Conservation (phyloP, 2,113 vertebrate genomes). For the Physeter macrocephalus region DNA sequence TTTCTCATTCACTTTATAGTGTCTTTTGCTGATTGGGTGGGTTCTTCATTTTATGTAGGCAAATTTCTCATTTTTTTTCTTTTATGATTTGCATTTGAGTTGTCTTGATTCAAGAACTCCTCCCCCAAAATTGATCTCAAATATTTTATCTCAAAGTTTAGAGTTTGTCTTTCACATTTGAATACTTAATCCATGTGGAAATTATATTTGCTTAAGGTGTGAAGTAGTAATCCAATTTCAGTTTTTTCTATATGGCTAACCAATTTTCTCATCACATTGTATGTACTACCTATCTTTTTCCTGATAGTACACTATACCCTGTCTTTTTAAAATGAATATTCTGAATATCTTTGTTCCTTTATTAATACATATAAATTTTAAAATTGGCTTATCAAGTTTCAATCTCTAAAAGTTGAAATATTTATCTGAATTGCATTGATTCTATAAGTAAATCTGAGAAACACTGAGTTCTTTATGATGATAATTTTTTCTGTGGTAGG, state of each 20-base stretch:
- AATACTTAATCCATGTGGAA: background rate
- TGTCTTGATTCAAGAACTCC: background rate
- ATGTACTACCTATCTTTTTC: background rate
- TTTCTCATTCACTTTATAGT: background rate
- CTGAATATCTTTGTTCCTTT: background rate
- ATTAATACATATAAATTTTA: background rate
- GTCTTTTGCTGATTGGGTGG: background rate
- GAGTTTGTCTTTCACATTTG: background rate
- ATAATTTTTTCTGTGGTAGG: background rate
- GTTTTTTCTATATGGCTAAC: background rate
- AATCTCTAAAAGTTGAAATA: background rate
- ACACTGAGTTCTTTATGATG: background rate
- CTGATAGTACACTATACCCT: rapidly evolving
- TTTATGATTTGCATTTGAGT: background rate
- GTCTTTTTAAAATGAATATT: background rate
- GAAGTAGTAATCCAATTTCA: background rate
- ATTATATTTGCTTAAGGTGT: background rate
- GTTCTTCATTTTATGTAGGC: background rate
- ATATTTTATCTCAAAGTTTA: background rate
- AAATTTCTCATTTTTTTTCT: background rate
- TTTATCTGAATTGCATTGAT: background rate
- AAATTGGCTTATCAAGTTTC: background rate
- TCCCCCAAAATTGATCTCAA: background rate
- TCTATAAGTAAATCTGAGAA: background rate
- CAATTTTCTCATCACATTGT: background rate